phyloP scores from a whole-genome alignment of 2,888 invertebrate genomes.

The Macaria notata region DNA sequence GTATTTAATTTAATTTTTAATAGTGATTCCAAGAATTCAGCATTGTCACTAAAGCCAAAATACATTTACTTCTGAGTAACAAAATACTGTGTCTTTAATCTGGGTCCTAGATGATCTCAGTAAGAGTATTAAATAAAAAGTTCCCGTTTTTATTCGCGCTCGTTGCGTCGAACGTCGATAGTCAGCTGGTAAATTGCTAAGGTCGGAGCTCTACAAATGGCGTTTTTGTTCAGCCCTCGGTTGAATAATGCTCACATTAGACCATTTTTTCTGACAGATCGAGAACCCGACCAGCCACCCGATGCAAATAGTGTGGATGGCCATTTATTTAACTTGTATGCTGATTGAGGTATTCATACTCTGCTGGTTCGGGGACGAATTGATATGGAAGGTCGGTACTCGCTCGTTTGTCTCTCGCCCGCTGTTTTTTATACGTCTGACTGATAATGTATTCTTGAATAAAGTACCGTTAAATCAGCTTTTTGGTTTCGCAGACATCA shows the following conservation, averaged over 20 bases:
- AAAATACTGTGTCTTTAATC: too few relatives aligned
- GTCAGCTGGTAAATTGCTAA: slow-evolving; percentile 30
- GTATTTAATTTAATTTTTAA: not conserved
- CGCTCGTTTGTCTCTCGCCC: slow-evolving; percentile 24
- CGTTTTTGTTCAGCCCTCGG: slow-evolving; percentile 33
- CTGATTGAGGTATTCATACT: slow-evolving; percentile 76
- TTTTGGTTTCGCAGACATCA: slow-evolving; percentile 27
- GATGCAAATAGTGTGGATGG: slow-evolving; percentile 78
- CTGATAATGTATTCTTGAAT: slow-evolving; percentile 25
- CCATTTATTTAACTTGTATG: slow-evolving; percentile 76
- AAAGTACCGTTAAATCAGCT: slow-evolving; percentile 23
- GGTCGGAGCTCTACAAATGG: slow-evolving; percentile 30
- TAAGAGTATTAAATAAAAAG: slow-evolving; percentile 12
- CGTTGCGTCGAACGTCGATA: slow-evolving; percentile 21
- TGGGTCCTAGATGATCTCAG: not conserved
- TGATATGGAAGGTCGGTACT: slow-evolving; percentile 69
- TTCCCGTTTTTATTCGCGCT: slow-evolving; percentile 10
- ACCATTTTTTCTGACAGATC: slow-evolving; percentile 55
- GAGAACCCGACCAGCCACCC: slow-evolving; percentile 72
- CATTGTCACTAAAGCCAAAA: too few relatives aligned
- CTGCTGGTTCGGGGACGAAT: slow-evolving; percentile 77
- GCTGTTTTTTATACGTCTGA: slow-evolving; percentile 20
- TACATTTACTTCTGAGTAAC: too few relatives aligned
- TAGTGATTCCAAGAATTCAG: too few relatives aligned
- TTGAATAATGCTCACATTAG: slow-evolving; percentile 35